Conservation (phyloP, 2,888 invertebrate genomes). For the Acholoe squamosa region DNA sequence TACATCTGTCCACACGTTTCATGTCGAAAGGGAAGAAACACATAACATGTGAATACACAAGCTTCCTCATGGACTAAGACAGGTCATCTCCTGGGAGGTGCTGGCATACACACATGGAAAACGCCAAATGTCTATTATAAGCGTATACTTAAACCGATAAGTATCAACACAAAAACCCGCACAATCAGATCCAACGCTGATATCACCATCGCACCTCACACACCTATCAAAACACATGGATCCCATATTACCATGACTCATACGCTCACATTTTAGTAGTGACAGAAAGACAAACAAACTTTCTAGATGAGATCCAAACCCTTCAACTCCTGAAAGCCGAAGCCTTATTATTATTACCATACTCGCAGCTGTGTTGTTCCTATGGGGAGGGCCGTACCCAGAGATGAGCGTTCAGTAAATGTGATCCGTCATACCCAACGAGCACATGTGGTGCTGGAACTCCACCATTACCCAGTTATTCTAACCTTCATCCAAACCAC, state of each 20-base stretch:
- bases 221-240: conserved; percentile 2
- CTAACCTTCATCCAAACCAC: conserved; percentile 51
- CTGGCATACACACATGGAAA: too few relatives aligned
- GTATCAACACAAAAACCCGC: neutral
- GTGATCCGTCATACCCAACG: conserved; percentile 21
- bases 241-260: neutral
- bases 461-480: conserved; percentile 50
- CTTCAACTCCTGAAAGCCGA: neutral
- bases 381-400: neutral
- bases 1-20: too few relatives aligned
- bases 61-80: too few relatives aligned
- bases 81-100: too few relatives aligned
- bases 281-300: neutral
- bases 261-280: neutral
- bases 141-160: neutral
- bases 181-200: too few relatives aligned
- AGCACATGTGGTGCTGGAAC: neutral
- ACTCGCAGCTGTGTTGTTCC: conserved; percentile 19
- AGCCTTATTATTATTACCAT: neutral
- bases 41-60: too few relatives aligned
- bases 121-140: neutral
- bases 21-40: too few relatives aligned
- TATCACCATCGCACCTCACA: too few relatives aligned
- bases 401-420: conserved; percentile 8
- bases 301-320: conserved; percentile 20